Percentiles rank a stretch among this genome's conserved stretches.
Evolutionary conservation across 2,113 vertebrate genomes (phyloP).

Genomic region (Melanostigma gelatinosum): DNA sequence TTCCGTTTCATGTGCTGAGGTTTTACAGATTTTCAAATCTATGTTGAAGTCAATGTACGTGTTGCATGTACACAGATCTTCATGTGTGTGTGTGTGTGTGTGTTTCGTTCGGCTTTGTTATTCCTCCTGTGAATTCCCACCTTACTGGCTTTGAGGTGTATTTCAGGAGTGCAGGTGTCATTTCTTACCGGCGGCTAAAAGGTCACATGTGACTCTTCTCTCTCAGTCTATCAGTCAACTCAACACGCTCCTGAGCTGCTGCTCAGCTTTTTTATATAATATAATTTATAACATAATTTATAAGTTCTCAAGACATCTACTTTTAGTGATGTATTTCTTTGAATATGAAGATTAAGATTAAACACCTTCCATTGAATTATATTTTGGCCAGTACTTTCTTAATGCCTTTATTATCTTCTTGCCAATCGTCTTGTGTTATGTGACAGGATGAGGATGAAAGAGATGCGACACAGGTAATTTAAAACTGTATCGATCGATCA

Average conservation of each 20-base stretch:
- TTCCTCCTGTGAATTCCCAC: neutral
- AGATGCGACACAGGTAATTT: conserved; percentile 2
- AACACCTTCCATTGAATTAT: neutral
- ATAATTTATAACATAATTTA: neutral
- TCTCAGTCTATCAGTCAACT: neutral
- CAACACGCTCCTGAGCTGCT: neutral
- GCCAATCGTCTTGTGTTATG: neutral
- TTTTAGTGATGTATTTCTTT: neutral
- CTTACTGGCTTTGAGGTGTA: neutral
- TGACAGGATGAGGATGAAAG: conserved; percentile 1
- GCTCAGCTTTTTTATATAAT: neutral
- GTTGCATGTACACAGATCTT: neutral
- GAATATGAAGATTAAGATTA: neutral
- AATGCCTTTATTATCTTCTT: neutral
- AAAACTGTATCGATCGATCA: conserved; percentile 23
- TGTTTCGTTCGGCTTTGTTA: neutral
- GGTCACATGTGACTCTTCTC: neutral
- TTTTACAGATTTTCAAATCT: neutral
- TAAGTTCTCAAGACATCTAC: neutral
- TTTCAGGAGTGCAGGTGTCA: conserved; percentile 1
- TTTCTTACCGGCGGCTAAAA: conserved; percentile 3
- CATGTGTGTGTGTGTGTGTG: neutral
- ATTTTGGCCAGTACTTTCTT: neutral
- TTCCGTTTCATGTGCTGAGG: neutral
- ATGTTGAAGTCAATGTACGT: neutral